Base-by-base conservation (phyloP, 2,888 invertebrate species). In the Eupithecia insigniata region DNA sequence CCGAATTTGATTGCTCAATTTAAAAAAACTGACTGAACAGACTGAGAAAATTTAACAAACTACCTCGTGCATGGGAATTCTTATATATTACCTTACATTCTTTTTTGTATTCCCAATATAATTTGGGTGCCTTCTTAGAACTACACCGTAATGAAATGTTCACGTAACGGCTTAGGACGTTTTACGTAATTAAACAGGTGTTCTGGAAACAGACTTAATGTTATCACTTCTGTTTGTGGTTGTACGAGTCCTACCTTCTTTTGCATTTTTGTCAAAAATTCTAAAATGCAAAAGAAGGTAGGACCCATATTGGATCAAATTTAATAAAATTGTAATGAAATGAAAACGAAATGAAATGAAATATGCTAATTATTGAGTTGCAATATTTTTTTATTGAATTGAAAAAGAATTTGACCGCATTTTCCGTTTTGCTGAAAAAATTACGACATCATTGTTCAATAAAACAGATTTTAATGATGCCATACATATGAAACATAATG, bases 151-250 rank as follows among this genome's bases (percentile, higher is more conserved):
- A 83, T 83, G 80, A 83, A 84, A 83, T 81, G 84, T 80, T 80
- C 78, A 73, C 77, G 80, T 77, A 76, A 76, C 76, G 80, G 80
- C 79, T 82, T 78, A 79, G 78, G 82, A 80, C 78, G 80, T 83
- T 83, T 82, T 80, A 76, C 77, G 84, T 84, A 84, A 84, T 84
- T 84, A 84, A 84, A 84, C 82, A 82, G 83, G 85, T 83, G 84
- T 83, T 72, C 79, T 78, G 68, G 18, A 46, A 66, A 39, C 28
- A 10, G 30, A 64, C 64, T 68, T 69, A 71, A 74, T 74, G 55
- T 16, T 58, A 74, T 69, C 69, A 67, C 58, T 67, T 30, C 34
- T 58, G n/a, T 36, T 67, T n/a, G 58, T 39, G n/a, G 22, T 43
- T 67, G 51, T 67, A 66, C 16, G 10, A 34, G 34, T 8, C 34